Evolutionary conservation across 2,113 vertebrate genomes (phyloP).

Genomic region (Antechinus stuartii): DNA sequence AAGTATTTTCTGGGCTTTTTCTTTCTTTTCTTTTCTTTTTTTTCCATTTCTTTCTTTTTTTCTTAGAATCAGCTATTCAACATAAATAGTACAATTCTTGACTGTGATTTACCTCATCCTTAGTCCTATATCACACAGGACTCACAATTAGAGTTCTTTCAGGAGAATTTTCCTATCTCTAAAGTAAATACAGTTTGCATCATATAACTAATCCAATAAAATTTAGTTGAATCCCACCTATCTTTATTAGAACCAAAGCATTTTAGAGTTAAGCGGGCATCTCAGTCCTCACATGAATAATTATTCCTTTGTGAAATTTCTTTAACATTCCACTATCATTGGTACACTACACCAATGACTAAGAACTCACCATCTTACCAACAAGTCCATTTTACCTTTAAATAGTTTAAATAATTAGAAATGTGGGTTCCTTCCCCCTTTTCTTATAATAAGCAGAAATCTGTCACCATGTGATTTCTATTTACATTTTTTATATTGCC

Average conservation of each 20-base stretch:
- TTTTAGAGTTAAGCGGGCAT: neutral
- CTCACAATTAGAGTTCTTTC: neutral
- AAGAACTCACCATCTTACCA: neutral
- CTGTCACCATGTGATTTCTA: neutral
- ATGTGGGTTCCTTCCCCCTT: neutral
- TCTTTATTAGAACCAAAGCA: conserved; percentile 61
- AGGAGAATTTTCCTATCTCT: conserved; percentile 31
- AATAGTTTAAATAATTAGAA: neutral
- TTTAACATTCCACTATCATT: neutral
- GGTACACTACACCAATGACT: neutral
- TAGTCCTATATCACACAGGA: conserved; percentile 54
- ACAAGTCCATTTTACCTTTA: neutral
- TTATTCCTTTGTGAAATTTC: neutral
- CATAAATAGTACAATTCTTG: neutral
- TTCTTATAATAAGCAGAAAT: neutral
- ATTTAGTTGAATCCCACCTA: conserved; percentile 58
- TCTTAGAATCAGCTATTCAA: neutral
- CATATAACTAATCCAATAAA: conserved; percentile 61
- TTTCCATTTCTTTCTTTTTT: too few species aligned
- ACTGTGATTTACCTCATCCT: neutral
- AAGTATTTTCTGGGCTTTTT: neutral
- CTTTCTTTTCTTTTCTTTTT: too few species aligned
- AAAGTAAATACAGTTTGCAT: conserved; percentile 62
- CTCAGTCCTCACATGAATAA: neutral
- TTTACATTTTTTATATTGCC: neutral